These are phyloP conservation scores for Trematomus loennbergii DNA, from an alignment of 2,113 vertebrate species.

Conservation along the genomic window DNA sequence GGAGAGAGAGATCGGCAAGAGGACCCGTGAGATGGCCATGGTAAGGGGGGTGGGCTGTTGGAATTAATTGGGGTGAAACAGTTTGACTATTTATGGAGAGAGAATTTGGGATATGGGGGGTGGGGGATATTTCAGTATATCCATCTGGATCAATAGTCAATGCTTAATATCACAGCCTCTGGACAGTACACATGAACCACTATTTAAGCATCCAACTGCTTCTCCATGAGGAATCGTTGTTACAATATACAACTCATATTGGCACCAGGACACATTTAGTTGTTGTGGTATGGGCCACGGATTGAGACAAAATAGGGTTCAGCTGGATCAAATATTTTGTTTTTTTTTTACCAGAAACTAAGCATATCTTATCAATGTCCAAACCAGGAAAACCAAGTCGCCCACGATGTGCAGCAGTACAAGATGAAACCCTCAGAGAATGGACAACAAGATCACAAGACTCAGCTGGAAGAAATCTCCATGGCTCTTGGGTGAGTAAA, in stretches of 20 bases:
- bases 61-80: not conserved
- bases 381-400: slow-evolving; percentile 92
- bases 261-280: not conserved
- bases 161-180: too few species aligned
- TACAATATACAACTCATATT: not conserved
- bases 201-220: not conserved
- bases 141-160: not conserved
- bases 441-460: slow-evolving; percentile 92
- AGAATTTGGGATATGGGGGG: not conserved
- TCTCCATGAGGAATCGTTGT: not conserved
- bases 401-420: slow-evolving; percentile 92
- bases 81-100: not conserved
- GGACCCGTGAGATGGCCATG: slow-evolving; percentile 94
- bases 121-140: not conserved
- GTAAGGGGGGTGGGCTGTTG: slow-evolving; percentile 78
- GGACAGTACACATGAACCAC: not conserved
- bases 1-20: slow-evolving; percentile 96
- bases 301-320: not conserved
- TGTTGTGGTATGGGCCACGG: not conserved
- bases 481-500: slow-evolving; percentile 90
- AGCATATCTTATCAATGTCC: slow-evolving; percentile 23
- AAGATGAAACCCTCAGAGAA: slow-evolving; percentile 95
- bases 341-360: not conserved
- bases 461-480: slow-evolving; percentile 90
- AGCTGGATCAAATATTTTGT: not conserved